Evolutionary conservation across 2,888 invertebrate genomes (phyloP).

Genomic region (Napeogenes sylphis): DNA sequence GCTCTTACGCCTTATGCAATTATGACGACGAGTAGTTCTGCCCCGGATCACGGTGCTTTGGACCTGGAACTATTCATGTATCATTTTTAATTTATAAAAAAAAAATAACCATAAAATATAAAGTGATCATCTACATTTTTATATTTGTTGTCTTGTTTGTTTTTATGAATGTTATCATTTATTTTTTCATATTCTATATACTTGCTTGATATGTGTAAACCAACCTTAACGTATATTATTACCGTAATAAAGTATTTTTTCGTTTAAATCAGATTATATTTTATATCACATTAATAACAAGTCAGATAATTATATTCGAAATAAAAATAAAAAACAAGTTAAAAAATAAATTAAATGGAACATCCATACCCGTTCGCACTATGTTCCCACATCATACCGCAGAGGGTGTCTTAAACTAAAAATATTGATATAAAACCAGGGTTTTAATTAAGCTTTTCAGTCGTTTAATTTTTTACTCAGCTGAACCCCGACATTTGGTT

Average conservation of each 20-base stretch:
- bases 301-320: no score
- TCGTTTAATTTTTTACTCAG: constrained; percentile 68
- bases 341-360: not conserved
- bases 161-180: no score
- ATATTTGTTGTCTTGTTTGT: no score
- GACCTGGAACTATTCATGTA: constrained; percentile 34
- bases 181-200: no score
- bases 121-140: no score
- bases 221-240: no score
- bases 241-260: no score
- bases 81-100: not conserved
- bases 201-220: no score
- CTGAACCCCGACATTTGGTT: constrained; percentile 54
- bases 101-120: not conserved
- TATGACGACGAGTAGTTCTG: constrained; percentile 59
- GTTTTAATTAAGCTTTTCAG: constrained; percentile 72
- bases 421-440: constrained; percentile 71
- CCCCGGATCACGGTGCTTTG: constrained; percentile 19
- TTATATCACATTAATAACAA: no score
- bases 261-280: no score
- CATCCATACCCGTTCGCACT: constrained; percentile 8
- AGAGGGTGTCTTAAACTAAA: constrained; percentile 73
- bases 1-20: constrained; percentile 70
- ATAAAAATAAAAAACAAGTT: no score
- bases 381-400: constrained; percentile 36